phyloP scores from a whole-genome alignment of 1,140 invertebrate genomes.

The Chionoecetes opilio region DNA sequence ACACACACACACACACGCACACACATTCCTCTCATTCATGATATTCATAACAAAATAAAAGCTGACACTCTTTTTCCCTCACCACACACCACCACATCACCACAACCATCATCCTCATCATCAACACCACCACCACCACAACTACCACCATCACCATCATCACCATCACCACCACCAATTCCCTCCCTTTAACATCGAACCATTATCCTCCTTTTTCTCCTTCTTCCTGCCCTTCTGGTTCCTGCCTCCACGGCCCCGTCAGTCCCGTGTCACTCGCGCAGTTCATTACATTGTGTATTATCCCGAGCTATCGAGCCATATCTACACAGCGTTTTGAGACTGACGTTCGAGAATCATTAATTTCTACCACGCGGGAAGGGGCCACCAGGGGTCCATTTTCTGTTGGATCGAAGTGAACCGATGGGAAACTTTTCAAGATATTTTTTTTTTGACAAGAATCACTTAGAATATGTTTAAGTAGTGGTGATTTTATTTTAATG shows the following conservation, averaged over 20 bases:
- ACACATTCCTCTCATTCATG: conserved; percentile 8
- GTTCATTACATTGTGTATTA: conserved; percentile 74
- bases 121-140: not conserved
- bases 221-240: not conserved
- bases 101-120: not conserved
- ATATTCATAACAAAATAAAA: not conserved
- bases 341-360: conserved; percentile 75
- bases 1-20: conserved; percentile 42
- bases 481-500: not conserved
- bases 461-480: not conserved
- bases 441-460: not conserved
- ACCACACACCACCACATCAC: not conserved
- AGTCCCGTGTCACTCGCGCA: conserved; percentile 63
- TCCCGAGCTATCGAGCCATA: conserved; percentile 75
- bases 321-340: conserved; percentile 71
- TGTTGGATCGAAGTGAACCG: not conserved
- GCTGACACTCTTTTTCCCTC: not conserved
- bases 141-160: not conserved
- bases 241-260: conserved; percentile 55
- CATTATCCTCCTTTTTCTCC: not conserved
- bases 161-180: not conserved
- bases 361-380: conserved; percentile 65
- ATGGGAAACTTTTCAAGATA: conserved; percentile 35
- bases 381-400: conserved; percentile 69
- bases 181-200: not conserved